phyloP scores from a whole-genome alignment of 2,888 invertebrate species.

The Trachelus troglodyta region DNA sequence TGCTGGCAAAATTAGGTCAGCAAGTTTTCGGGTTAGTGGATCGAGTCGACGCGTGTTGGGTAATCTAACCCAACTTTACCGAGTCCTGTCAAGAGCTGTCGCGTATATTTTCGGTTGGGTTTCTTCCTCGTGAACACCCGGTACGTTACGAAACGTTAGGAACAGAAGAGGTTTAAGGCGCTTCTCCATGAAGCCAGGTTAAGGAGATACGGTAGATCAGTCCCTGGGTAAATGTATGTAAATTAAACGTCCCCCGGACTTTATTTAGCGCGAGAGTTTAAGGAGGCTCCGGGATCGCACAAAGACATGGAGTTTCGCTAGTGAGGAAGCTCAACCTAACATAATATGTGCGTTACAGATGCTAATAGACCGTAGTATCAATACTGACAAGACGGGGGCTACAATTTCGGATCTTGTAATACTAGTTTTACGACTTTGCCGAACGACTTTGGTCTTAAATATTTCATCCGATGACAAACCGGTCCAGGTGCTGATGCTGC shows the following conservation, averaged over 20 bases:
- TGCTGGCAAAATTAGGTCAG: conserved; percentile 52
- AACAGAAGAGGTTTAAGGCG: not conserved
- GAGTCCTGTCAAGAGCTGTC: not conserved
- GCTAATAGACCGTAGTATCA: not conserved
- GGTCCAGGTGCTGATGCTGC: not conserved
- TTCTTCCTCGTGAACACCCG: not conserved
- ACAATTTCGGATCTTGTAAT: not conserved
- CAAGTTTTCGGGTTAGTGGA: conserved; percentile 46
- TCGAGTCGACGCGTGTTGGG: conserved; percentile 22
- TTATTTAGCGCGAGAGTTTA: conserved; percentile 50
- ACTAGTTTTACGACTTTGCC: not conserved
- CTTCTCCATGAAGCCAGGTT: not conserved
- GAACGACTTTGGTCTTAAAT: not conserved
- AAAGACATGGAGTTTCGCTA: not conserved
- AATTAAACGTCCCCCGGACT: conserved; percentile 50
- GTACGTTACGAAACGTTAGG: not conserved
- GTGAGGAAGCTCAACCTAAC: not conserved
- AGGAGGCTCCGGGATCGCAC: not conserved
- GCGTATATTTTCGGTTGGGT: not conserved
- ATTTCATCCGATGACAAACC: not conserved
- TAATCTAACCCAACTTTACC: not conserved
- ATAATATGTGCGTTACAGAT: not conserved
- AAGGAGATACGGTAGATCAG: conserved; percentile 30
- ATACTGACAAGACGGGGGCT: not conserved
- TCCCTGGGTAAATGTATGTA: conserved; percentile 43